Conservation (phyloP, 1,140 invertebrate genomes). For the Panulirus ornatus region DNA sequence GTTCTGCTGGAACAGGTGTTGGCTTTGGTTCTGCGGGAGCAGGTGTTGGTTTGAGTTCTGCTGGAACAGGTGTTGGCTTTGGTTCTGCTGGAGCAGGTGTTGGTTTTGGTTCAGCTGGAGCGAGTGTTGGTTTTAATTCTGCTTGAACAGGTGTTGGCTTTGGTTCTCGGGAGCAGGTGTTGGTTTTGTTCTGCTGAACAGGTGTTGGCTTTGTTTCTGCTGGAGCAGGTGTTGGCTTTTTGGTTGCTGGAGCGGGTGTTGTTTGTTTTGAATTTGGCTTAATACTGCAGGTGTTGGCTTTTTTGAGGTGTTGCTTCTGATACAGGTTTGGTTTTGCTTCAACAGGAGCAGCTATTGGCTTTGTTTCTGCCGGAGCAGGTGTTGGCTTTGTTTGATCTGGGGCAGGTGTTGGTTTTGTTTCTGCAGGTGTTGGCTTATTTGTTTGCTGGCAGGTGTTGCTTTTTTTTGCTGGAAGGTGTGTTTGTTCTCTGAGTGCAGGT, state of each 20-base stretch:
- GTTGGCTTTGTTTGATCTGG: conserved; percentile 5
- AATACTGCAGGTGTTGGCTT: conserved; percentile 35
- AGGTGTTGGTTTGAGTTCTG: not conserved
- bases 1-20: conserved; percentile 15
- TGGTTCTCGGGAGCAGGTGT: not conserved
- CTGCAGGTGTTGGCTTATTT: not conserved
- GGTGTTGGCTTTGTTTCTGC: not conserved
- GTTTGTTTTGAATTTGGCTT: not conserved
- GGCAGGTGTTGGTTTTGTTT: conserved; percentile 37
- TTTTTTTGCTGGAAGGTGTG: not conserved
- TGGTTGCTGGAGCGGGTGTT: not conserved
- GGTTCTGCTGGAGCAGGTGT: not conserved
- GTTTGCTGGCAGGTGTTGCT: conserved; percentile 3
- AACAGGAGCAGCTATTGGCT: not conserved
- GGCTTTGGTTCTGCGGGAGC: conserved; percentile 1
- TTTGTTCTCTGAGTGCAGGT: not conserved
- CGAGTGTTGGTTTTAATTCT: not conserved
- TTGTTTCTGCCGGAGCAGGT: conserved; percentile 2
- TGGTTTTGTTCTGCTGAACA: conserved; percentile 17
- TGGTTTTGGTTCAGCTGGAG: conserved; percentile 15
- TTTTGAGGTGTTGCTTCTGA: not conserved
- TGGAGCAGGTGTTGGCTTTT: not conserved
- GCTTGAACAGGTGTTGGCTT: not conserved
- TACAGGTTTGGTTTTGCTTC: conserved; percentile 30
- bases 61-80: conserved; percentile 9